Percentiles rank a stretch among this genome's conserved stretches.
These are phyloP conservation scores for Trachymyrmex cornetzi DNA, from an alignment of 1,140 invertebrate genomes.

Conservation along the genomic window DNA sequence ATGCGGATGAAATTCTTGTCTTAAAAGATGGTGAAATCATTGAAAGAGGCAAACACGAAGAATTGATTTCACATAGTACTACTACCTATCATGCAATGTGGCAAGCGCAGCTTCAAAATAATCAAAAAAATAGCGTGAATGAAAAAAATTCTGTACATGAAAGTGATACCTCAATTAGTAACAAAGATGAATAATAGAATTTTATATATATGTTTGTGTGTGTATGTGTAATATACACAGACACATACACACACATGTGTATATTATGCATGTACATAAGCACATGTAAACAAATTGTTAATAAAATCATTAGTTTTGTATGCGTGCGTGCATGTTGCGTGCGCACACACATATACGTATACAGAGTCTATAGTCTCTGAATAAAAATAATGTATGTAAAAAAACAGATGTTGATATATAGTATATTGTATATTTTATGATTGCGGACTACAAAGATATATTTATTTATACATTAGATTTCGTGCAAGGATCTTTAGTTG, in stretches of 20 bases:
- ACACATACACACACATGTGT: too few relatives aligned
- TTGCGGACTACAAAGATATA: not conserved
- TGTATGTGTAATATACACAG: too few relatives aligned
- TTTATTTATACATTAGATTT: slow-evolving; percentile 26
- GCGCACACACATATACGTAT: too few relatives aligned
- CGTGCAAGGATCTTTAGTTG: not conserved
- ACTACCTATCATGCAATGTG: slow-evolving; percentile 95
- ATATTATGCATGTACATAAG: too few relatives aligned
- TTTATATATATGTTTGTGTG: not conserved
- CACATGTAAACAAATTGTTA: not conserved
- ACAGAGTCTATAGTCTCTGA: not conserved
- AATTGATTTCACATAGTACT: slow-evolving; percentile 90
- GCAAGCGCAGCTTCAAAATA: slow-evolving; percentile 93
- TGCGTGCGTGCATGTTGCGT: too few relatives aligned
- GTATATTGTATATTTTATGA: not conserved
- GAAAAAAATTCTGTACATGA: slow-evolving; percentile 26
- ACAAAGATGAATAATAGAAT: not conserved
- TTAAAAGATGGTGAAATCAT: slow-evolving; percentile 95
- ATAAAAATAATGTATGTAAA: not conserved
- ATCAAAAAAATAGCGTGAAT: slow-evolving; percentile 78
- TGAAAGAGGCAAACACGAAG: slow-evolving; percentile 95
- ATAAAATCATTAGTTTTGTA: slow-evolving; percentile 20
- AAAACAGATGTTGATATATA: not conserved
- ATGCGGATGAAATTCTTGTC: slow-evolving; percentile 97
- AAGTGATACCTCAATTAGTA: slow-evolving; percentile 23